phyloP scores from a whole-genome alignment of 2,888 invertebrate genomes.

The Drosophila paramelanica region DNA sequence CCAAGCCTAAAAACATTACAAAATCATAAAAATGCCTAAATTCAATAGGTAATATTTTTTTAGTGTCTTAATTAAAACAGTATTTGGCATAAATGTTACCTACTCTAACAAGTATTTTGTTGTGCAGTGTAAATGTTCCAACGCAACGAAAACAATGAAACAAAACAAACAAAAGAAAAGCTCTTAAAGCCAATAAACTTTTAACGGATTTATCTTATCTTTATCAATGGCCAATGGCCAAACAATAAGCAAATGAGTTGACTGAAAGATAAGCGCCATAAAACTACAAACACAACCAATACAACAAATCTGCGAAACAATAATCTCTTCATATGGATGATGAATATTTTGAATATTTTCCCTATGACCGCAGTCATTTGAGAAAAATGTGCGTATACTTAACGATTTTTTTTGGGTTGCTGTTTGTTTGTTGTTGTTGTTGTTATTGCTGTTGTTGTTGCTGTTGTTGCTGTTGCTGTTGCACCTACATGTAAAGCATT shows the following conservation, averaged over 20 bases:
- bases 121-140: not conserved
- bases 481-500: conserved; percentile 51
- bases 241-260: conserved; percentile 59
- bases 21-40: too few relatives aligned
- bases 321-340: conserved; percentile 77
- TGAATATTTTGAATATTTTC: conserved; percentile 82
- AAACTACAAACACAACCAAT: not conserved
- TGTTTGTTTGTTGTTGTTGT: conserved; percentile 20
- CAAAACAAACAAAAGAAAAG: not conserved
- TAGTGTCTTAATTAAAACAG: too few relatives aligned
- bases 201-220: conserved; percentile 51
- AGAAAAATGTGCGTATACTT: conserved; percentile 82
- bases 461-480: conserved; percentile 25
- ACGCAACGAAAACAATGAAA: conserved; percentile 18
- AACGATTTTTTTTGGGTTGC: conserved; percentile 24
- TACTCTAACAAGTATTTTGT: not conserved
- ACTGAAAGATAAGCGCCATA: conserved; percentile 28
- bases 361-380: conserved; percentile 83
- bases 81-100: too few relatives aligned
- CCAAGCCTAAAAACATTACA: too few relatives aligned
- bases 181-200: conserved; percentile 3
- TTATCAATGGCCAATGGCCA: conserved; percentile 47
- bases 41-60: too few relatives aligned
- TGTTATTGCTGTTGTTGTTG: conserved; percentile 8
- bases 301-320: not conserved